Conservation (phyloP, 2,888 invertebrate genomes). For the Dynastes grantii region DNA sequence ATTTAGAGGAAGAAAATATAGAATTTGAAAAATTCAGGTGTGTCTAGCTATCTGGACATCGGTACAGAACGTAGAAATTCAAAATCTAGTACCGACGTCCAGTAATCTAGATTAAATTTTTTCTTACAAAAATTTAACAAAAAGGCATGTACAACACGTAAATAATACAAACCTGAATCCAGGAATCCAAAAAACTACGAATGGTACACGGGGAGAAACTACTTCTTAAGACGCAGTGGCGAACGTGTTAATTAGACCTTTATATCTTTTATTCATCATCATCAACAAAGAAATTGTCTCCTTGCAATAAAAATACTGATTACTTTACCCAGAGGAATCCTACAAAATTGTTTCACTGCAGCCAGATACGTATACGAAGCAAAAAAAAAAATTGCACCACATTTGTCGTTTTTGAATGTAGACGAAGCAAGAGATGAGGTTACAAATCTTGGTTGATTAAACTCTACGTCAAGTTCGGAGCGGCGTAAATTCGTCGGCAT, state of each 20-base stretch:
- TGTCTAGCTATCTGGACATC: conserved; percentile 3
- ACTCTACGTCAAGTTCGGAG: not conserved
- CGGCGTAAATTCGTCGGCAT: not conserved
- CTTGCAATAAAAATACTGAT: not conserved
- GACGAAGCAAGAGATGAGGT: conserved; percentile 5
- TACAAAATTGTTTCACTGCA: not conserved
- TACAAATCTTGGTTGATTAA: conserved; percentile 10
- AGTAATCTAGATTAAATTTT: conserved; percentile 3
- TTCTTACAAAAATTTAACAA: conserved; percentile 7
- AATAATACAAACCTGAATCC: conserved; percentile 7
- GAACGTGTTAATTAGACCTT: too few species aligned
- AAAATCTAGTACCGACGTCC: conserved; percentile 12
- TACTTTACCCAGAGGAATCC: not conserved
- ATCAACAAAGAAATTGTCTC: too few species aligned
- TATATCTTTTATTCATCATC: too few species aligned
- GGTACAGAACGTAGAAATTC: not conserved
- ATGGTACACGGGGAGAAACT: too few species aligned
- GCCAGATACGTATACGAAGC: not conserved
- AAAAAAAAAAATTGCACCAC: not conserved
- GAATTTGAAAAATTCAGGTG: conserved; percentile 5
- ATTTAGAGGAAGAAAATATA: not conserved
- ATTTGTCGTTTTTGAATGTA: not conserved
- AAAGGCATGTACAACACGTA: not conserved
- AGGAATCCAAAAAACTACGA: too few species aligned
- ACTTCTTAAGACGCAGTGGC: too few species aligned